phyloP scores from a whole-genome alignment of 2,113 vertebrate genomes.

The Empidonax traillii region DNA sequence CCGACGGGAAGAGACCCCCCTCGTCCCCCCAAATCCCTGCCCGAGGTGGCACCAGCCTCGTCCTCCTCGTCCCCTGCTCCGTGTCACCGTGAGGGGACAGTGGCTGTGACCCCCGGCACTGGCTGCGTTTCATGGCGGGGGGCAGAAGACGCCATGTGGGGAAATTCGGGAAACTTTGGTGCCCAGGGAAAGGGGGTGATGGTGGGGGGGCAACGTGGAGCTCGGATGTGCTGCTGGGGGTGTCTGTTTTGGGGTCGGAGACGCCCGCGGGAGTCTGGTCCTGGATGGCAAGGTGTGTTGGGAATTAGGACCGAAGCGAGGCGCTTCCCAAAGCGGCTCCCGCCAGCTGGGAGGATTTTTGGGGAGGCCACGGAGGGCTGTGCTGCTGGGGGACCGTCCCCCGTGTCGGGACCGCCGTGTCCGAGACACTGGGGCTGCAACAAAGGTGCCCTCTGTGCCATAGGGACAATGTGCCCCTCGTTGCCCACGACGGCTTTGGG shows the following conservation, averaged over 20 bases:
- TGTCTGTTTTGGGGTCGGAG: not conserved
- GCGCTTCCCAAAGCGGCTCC: not conserved
- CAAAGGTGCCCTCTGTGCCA: not conserved
- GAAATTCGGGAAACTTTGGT: not conserved
- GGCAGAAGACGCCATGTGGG: not conserved
- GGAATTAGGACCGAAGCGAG: not conserved
- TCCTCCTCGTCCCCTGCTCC: not conserved
- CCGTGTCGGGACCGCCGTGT: not conserved
- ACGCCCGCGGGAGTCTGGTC: not conserved
- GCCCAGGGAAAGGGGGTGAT: not conserved
- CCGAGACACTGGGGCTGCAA: not conserved
- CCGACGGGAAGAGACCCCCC: not conserved
- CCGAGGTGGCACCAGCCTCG: not conserved
- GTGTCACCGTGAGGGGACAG: not conserved
- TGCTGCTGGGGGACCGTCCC: not conserved
- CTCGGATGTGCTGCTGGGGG: not conserved
- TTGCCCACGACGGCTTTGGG: not conserved
- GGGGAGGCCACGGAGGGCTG: not conserved
- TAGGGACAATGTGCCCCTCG: not conserved
- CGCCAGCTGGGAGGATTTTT: not conserved
- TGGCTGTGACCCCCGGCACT: not conserved
- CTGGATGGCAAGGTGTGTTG: not conserved
- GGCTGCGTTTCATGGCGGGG: fast-evolving
- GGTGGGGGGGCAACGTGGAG: not conserved
- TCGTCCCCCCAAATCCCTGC: not conserved